These are phyloP conservation scores for Hippocampus kuda DNA, from an alignment of 2,797 vertebrate genomes.

Conservation along the genomic window DNA sequence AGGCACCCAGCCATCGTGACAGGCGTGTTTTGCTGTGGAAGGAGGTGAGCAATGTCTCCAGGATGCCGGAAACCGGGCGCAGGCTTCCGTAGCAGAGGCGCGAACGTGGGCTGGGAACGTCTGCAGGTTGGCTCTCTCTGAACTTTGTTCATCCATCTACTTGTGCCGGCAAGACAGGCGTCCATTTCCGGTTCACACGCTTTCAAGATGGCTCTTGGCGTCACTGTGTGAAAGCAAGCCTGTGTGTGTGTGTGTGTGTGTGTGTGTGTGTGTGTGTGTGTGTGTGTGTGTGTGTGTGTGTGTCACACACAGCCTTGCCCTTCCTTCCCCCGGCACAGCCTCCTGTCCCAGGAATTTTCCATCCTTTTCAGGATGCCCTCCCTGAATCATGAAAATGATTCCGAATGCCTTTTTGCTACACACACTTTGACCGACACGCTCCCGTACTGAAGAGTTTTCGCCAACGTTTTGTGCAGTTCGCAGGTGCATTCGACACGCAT, in stretches of 20 bases:
- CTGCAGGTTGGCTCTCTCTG: constrained; percentile 47
- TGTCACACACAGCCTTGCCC: constrained; percentile 34
- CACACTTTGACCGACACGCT: not conserved
- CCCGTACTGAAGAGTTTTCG: not conserved
- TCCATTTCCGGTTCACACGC: constrained; percentile 60
- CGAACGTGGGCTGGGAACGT: constrained; percentile 48
- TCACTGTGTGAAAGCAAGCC: constrained; percentile 7
- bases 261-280: constrained; percentile 2
- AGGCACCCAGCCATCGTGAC: constrained; percentile 6
- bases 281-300: constrained; percentile 9
- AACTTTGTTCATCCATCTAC: constrained; percentile 42
- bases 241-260: not conserved
- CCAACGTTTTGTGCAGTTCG: not conserved
- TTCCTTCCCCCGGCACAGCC: constrained; percentile 50
- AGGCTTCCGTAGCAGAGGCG: constrained; percentile 42
- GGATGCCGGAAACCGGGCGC: constrained; percentile 49
- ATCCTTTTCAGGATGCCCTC: constrained; percentile 54
- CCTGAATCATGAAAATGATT: constrained; percentile 42
- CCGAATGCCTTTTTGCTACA: not conserved
- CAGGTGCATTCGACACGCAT: constrained; percentile 13
- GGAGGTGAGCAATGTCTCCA: constrained; percentile 48
- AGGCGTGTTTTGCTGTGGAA: constrained; percentile 45
- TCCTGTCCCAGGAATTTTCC: constrained; percentile 55
- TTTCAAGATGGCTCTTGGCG: constrained; percentile 27
- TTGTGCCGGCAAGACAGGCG: constrained; percentile 36